phyloP scores from a whole-genome alignment of 2,888 invertebrate species.

The Myopa tessellatipennis region DNA sequence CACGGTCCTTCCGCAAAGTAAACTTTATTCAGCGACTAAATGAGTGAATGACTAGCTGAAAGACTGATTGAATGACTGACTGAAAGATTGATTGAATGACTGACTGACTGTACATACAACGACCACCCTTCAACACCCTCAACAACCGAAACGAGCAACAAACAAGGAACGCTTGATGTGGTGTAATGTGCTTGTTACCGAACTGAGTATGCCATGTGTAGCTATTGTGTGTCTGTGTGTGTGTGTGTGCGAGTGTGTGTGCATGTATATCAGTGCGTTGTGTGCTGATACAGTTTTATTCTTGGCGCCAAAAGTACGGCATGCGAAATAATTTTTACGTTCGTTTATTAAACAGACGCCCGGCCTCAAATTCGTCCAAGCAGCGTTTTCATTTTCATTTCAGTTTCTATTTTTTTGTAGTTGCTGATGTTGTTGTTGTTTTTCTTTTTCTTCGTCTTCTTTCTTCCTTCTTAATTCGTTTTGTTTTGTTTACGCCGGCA shows the following conservation, averaged over 20 bases:
- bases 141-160: no score
- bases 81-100: no score
- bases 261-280: not conserved
- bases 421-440: not conserved
- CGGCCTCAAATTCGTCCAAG: conserved; percentile 3
- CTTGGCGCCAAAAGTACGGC: conserved; percentile 38
- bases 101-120: no score
- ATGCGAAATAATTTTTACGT: conserved; percentile 17
- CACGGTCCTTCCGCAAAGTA: not conserved
- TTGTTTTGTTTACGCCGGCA: conserved; percentile 31
- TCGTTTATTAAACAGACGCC: not conserved
- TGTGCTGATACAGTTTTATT: conserved; percentile 3
- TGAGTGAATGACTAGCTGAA: no score
- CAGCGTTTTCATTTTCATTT: conserved; percentile 31
- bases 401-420: not conserved
- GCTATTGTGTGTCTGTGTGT: not conserved
- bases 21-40: not conserved
- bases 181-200: no score
- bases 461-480: conserved; percentile 20
- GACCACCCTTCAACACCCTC: not conserved
- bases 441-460: not conserved
- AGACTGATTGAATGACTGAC: no score
- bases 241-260: conserved; percentile 5
- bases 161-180: not conserved
- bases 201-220: no score